Evolutionary conservation across 37 sponge, comb jelly and placozoan species (phyloP), one percentile per base, ranked within the genome.

Genomic region (Spongilla lacustris): DNA sequence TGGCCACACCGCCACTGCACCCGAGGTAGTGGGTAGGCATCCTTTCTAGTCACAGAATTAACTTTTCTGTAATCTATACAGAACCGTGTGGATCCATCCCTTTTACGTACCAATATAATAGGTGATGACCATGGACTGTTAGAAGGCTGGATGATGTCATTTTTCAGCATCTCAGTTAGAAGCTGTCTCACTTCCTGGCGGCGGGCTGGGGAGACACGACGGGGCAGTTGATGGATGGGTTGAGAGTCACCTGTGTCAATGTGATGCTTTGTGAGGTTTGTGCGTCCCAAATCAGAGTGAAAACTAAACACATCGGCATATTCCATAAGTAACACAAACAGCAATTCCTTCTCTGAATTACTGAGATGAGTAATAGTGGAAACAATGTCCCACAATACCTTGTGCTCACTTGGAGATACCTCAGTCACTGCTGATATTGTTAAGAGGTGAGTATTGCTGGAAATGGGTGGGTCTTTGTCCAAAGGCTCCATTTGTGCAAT

Each of bases 61-160:
- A 85, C 24, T 69, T 85, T 79, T 50, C 91, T 80, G 71, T 91
- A 91, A 70, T 86, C 91, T 9, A 85, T 76, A 50, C 82, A 72
- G 35, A 91, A 86, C 32, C 91, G 68, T 29, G 71, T 37, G 31
- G 74, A 71, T 24, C 81, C 81, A 78, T 87, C 88, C 38, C 81
- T 87, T 46, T 87, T 87, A 36, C 66, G 46, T 58, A 87, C 88
- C 23, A 81, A 69, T 17, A 87, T 82, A 12, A 78, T 72, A 26
- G 78, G 78, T 33, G 80, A 68, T 9, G 86, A 70, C 86, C 86
- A 86, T 26, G 86, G 86, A 28, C 71, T 78, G 46, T 58, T 32
- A 8, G 71, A 86, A 12, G 80, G 71, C 68, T 75, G 80, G 4
- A 78, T 68, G 9, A 86, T 72, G 23, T 68, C 73, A 32, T 80